Base-by-base conservation (phyloP, 2,888 invertebrate species). In the Fragum whitleyi region DNA sequence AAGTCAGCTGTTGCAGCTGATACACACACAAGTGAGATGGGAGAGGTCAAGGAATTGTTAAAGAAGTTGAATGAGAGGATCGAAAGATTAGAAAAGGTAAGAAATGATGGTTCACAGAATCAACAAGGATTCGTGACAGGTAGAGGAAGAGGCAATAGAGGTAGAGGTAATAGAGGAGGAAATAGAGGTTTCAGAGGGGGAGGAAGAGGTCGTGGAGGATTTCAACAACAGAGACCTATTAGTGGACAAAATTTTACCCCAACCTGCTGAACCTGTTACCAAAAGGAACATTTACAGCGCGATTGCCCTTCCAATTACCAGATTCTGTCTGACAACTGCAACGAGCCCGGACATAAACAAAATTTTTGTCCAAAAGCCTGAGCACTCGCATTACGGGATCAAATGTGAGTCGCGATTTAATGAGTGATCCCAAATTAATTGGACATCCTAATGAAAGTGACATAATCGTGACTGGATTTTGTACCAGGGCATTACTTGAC, bases 341-440 rank as follows among this genome's bases (percentile, higher is more conserved):
- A 61, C 23, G 9, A 32, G 14, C 53, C 29, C 42, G 23, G 28
- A 36, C 42, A 47, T 53, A 42, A 21, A 36, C 5, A 36, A 36
- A n/a, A n/a, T n/a, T n/a, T 36, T 36, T 36, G 9, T 6, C 5
- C 32, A 6, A 36, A 36, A 36, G 32, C 32, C 23, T 23, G 36
- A 23, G 51, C 29, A 16, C 67, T 36, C 9, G 67, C n/a, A 26
- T 57, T 3, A 21, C 57, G 16, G 32, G 9, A n/a, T 29, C 9
- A 47, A 51, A 47, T 61, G 61, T 5, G 21, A 26, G 6, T 26
- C 5, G 6, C 55, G 47, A 73, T 5, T n/a, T n/a, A n/a, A n/a
- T n/a, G n/a, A n/a, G 11, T 1, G 36, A 69, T 51, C 74, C 78
- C 26, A 62, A 68, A 59, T 74, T 79, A 70, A 53, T 74, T 39